phyloP scores from a whole-genome alignment of 2,888 invertebrate species.

The Elegia similella region DNA sequence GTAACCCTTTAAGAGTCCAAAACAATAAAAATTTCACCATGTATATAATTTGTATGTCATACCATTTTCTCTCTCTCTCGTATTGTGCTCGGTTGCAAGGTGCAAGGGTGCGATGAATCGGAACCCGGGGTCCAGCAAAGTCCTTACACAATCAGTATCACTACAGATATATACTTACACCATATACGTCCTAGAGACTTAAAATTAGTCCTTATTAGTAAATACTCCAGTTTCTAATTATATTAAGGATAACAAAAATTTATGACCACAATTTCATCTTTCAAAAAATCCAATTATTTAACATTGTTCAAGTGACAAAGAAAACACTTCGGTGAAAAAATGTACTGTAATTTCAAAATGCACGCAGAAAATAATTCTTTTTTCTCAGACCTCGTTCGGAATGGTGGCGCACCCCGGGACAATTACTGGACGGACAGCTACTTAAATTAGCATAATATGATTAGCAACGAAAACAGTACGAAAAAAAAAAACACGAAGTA shows the following conservation, averaged over 20 bases:
- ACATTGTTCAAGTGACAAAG: not conserved
- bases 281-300: not conserved
- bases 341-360: not conserved
- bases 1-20: no score
- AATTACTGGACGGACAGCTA: slow-evolving; percentile 41
- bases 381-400: slow-evolving; percentile 19
- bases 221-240: not conserved
- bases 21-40: no score
- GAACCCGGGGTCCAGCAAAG: no score
- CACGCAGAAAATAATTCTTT: slow-evolving; percentile 13
- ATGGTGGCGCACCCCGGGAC: slow-evolving; percentile 30
- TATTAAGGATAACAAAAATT: not conserved
- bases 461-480: slow-evolving; percentile 50
- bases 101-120: no score
- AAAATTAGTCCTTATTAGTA: not conserved
- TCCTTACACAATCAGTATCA: no score
- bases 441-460: slow-evolving; percentile 63
- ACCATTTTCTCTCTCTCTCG: no score
- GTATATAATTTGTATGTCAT: no score
- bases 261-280: not conserved
- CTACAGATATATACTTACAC: no score
- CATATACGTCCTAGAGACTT: no score
- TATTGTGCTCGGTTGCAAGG: no score
- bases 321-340: not conserved
- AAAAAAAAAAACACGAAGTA: slow-evolving; percentile 39